Evolutionary conservation across 2,113 vertebrate species (phyloP), one percentile per base, ranked within the genome.

Genomic region (Tetrax tetrax): DNA sequence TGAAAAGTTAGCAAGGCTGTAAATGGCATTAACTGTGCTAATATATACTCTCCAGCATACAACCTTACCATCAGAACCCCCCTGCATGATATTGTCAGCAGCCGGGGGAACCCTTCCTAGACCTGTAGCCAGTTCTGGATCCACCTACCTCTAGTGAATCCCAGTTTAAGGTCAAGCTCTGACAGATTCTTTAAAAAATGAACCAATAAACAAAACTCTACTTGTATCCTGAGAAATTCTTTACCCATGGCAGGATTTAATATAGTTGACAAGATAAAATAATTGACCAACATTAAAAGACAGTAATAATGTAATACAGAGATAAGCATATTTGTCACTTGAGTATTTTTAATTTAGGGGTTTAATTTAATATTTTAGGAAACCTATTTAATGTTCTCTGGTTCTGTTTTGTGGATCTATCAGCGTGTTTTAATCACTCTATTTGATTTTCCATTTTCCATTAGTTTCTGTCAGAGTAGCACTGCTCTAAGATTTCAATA

Each of bases 391-490:
- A 89, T 93, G 63, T 63, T 81, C 27, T 60, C 78, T 93, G 47
- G 12, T 92, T 75, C 54, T 93, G 38, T 70, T 92, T 88, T 87
- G 64, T 89, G 63, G 45, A 70, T 87, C 56, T 50, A 60, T 94
- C 88, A 78, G 28, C 2, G 2, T 45, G 29, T 77, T 95, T 94
- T 89, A 93, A 90, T 86, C 13, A 48, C 75, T 81, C 71, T 47
- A 41, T 74, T 90, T 90, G 79, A 72, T 71, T 95, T 96, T 88
- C 66, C 75, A 60, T 93, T 91, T 89, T 79, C 54, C 71, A 53
- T 83, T 71, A 11, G 28, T 90, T 93, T 88, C 56, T 81, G 50
- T 78, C 64, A 89, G 31, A 63, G 54, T 16, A 80, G 14, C 37
- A 41, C 12, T 37, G 53, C 51, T 94, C 22, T 51, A 86, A 47